A percentile compares a stretch with the other conserved stretches of the same genome.
Evolutionary conservation across 2,797 vertebrate genomes (phyloP).

Genomic region (Meda fulgida): DNA sequence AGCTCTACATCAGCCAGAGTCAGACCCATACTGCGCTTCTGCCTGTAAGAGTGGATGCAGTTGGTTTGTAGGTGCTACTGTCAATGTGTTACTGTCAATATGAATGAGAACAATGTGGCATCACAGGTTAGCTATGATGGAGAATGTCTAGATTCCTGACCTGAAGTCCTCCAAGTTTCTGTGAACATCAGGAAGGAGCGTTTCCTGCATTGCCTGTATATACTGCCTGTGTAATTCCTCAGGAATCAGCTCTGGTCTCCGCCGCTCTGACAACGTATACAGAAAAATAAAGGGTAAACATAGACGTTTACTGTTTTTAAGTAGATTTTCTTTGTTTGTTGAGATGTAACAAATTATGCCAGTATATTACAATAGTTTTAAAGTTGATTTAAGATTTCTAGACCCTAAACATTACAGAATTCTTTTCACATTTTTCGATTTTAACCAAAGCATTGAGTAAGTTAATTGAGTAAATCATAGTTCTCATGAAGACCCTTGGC

Average conservation of each 20-base stretch:
- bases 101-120: neutral
- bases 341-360: no score
- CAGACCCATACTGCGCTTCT: slow-evolving; percentile 96
- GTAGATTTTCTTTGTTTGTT: neutral
- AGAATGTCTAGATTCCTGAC: slow-evolving; percentile 68
- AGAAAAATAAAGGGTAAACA: neutral
- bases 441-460: neutral
- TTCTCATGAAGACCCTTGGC: neutral
- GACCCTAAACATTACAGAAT: neutral
- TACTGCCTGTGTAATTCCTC: slow-evolving; percentile 94
- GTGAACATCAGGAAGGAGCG: slow-evolving; percentile 89
- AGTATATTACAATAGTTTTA: neutral
- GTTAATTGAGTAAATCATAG: neutral
- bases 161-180: slow-evolving; percentile 95
- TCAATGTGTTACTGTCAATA: neutral
- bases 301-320: neutral
- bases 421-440: neutral
- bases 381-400: neutral
- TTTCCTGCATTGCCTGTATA: slow-evolving; percentile 92
- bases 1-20: slow-evolving; percentile 91
- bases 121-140: neutral
- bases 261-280: slow-evolving; percentile 80
- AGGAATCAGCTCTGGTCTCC: slow-evolving; percentile 91
- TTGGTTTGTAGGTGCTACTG: neutral
- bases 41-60: slow-evolving; percentile 74